phyloP scores from a whole-genome alignment of 1,140 invertebrate species.

The Psix sp. region DNA sequence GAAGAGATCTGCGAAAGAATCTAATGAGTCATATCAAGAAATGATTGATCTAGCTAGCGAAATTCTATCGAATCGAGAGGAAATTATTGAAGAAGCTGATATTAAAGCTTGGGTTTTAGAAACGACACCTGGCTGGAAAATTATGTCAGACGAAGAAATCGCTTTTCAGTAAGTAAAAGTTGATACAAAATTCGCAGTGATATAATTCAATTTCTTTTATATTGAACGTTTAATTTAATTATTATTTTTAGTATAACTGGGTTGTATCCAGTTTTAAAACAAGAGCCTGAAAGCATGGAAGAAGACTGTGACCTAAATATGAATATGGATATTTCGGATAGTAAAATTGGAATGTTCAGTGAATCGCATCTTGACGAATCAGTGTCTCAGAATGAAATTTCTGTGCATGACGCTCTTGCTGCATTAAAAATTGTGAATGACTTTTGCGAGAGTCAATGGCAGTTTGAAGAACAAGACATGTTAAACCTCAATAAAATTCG shows the following conservation, averaged over 20 bases:
- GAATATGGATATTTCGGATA: constrained; percentile 17
- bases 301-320: constrained; percentile 29
- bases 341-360: constrained; percentile 8
- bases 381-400: neutral
- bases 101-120: constrained; percentile 19
- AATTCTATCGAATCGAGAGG: constrained; percentile 10
- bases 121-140: constrained; percentile 33
- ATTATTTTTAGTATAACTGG: constrained; percentile 35
- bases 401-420: constrained; percentile 17
- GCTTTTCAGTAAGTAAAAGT: constrained; percentile 16
- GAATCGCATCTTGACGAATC: neutral
- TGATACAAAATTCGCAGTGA: too few relatives aligned
- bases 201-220: too few relatives aligned
- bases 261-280: constrained; percentile 18
- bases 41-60: constrained; percentile 11
- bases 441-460: constrained; percentile 34
- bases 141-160: constrained; percentile 31
- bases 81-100: neutral
- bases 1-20: constrained; percentile 25
- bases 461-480: constrained; percentile 36
- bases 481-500: constrained; percentile 11
- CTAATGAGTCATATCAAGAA: constrained; percentile 17
- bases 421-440: constrained; percentile 28
- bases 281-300: constrained; percentile 29
- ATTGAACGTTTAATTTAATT: constrained; percentile 2